Percentiles rank a stretch among this genome's conserved stretches.
Conservation (phyloP, 2,113 vertebrate species). For the Phalacrocorax aristotelis region DNA sequence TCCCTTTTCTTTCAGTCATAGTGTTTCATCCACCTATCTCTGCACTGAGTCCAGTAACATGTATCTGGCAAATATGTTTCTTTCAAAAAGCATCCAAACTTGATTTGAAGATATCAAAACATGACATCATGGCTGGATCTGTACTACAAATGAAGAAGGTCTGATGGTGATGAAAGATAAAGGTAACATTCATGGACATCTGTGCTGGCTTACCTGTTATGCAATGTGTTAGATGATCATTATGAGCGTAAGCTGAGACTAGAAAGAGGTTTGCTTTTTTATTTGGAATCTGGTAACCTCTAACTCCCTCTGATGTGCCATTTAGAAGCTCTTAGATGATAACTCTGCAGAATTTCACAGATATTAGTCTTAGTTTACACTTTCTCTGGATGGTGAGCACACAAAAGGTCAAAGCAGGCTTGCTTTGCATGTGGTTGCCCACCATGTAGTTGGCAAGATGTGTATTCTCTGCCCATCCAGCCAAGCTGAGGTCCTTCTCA, state of each 20-base stretch:
- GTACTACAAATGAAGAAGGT: background rate
- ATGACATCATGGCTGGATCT: background rate
- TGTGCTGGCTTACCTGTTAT: background rate
- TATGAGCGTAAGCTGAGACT: background rate
- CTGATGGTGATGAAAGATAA: background rate
- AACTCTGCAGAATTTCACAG: background rate
- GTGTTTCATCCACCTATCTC: background rate
- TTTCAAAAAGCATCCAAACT: background rate
- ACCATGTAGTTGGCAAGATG: background rate
- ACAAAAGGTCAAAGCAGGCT: background rate
- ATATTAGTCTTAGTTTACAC: background rate
- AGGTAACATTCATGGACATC: background rate
- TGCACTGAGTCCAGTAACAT: background rate
- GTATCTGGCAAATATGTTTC: background rate
- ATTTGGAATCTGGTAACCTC: background rate
- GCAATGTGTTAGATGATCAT: background rate
- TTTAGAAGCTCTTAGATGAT: background rate
- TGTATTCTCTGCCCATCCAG: background rate
- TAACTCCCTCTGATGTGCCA: background rate
- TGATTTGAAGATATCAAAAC: background rate
- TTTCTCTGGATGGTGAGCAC: background rate
- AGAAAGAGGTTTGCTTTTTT: background rate
- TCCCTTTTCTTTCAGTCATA: background rate
- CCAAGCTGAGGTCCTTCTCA: background rate
- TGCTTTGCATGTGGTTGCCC: background rate